Evolutionary conservation across 2,113 vertebrate genomes (phyloP).

Genomic region (Eubucco bourcierii): DNA sequence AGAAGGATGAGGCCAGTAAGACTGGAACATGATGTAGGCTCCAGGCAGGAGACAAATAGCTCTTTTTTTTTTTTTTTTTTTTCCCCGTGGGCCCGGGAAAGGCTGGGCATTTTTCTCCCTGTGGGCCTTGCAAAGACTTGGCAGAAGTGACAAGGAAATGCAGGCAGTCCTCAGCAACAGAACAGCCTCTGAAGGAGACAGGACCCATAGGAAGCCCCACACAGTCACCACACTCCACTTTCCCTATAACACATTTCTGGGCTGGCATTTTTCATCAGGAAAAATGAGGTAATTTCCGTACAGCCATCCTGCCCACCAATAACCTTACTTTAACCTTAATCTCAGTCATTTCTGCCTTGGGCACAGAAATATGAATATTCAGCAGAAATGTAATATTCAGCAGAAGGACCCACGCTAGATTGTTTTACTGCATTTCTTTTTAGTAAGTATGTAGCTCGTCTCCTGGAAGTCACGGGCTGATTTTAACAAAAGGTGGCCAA

Average conservation of each 20-base stretch:
- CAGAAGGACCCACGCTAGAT: not conserved
- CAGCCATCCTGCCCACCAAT: not conserved
- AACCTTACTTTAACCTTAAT: not conserved
- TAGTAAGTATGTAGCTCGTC: not conserved
- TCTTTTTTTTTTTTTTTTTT: not conserved
- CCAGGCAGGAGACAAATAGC: not conserved
- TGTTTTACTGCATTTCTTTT: not conserved
- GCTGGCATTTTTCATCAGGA: not conserved
- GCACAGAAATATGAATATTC: not conserved
- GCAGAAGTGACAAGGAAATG: not conserved
- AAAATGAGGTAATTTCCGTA: not conserved
- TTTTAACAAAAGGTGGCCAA: slow-evolving; percentile 58
- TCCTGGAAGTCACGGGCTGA: slow-evolving; percentile 33
- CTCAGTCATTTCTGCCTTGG: not conserved
- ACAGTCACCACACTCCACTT: accelerated
- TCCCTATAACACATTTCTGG: not conserved
- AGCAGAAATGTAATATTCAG: not conserved
- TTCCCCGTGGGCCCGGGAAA: accelerated
- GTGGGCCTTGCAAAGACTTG: accelerated
- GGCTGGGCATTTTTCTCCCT: not conserved
- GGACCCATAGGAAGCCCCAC: not conserved
- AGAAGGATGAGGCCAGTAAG: accelerated
- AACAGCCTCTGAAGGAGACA: not conserved
- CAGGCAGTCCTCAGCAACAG: accelerated
- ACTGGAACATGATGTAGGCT: accelerated